A percentile compares a stretch with the other conserved stretches of the same genome.
Evolutionary conservation across 2,888 invertebrate species (phyloP).

Genomic region (Ophioninae sp.): DNA sequence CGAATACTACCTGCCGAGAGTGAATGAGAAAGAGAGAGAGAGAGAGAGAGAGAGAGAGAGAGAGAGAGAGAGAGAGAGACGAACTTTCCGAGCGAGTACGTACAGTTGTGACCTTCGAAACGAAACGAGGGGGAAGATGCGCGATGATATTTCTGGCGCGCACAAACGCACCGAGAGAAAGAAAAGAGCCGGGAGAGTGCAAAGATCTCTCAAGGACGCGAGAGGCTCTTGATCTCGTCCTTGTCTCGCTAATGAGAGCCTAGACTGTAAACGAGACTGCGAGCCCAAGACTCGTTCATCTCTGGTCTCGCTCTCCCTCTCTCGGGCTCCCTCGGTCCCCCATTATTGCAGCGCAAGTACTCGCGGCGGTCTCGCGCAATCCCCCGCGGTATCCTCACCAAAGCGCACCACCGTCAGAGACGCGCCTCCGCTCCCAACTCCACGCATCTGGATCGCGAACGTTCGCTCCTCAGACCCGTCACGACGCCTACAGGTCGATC

Average conservation of each 20-base stretch:
- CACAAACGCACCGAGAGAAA: slow-evolving; percentile 54
- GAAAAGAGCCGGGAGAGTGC: slow-evolving; percentile 69
- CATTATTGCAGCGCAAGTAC: slow-evolving; percentile 41
- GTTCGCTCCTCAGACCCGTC: not conserved
- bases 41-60: too few relatives aligned
- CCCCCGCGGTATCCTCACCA: not conserved
- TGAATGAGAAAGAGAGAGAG: too few relatives aligned
- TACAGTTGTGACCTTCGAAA: slow-evolving; percentile 71
- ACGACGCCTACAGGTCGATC: not conserved
- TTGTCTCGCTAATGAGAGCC: slow-evolving; percentile 77
- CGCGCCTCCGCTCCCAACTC: not conserved
- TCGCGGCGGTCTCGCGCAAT: slow-evolving; percentile 35
- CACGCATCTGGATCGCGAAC: not conserved
- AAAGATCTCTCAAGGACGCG: slow-evolving; percentile 79
- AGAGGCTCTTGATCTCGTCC: slow-evolving; percentile 71
- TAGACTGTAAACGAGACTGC: slow-evolving; percentile 58
- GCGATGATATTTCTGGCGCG: slow-evolving; percentile 63
- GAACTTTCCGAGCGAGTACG: slow-evolving; percentile 20
- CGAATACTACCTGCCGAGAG: too few relatives aligned
- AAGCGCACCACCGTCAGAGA: not conserved
- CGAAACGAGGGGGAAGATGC: slow-evolving; percentile 67
- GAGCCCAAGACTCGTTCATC: slow-evolving; percentile 34
- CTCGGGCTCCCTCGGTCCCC: not conserved
- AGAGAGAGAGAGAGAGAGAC: not conserved
- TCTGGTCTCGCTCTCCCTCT: slow-evolving; percentile 8